phyloP scores from a whole-genome alignment of 35 echinoderm and acorn worm genomes.

The Ptychodera flava region DNA sequence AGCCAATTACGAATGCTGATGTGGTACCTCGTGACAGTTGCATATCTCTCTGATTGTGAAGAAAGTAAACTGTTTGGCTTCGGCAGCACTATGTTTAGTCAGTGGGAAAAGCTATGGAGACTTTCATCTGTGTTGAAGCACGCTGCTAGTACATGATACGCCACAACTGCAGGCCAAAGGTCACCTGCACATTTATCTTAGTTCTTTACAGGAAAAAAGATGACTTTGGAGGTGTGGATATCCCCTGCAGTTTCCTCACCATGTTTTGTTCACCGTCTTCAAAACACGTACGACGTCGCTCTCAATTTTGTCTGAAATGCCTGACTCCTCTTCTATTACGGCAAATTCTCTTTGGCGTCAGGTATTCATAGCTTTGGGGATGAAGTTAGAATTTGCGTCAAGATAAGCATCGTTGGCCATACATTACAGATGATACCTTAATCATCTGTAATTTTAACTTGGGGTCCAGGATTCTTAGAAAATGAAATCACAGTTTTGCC shows the following conservation, averaged over 20 bases:
- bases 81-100: too few species aligned
- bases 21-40: too few species aligned
- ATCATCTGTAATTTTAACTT: neutral
- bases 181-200: neutral
- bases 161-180: neutral
- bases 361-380: neutral
- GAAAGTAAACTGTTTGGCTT: too few species aligned
- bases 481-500: neutral
- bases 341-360: neutral
- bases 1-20: too few species aligned
- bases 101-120: too few species aligned
- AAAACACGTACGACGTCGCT: neutral
- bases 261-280: neutral
- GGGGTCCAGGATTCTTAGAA: neutral
- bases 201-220: neutral
- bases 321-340: neutral
- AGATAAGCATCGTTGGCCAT: neutral
- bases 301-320: neutral
- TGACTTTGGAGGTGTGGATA: neutral
- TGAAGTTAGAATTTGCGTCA: neutral
- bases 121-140: too few species aligned
- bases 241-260: neutral
- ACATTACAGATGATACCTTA: neutral
- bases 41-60: too few species aligned
- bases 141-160: too few species aligned